A percentile compares a stretch with the other conserved stretches of the same genome.
phyloP scores from a whole-genome alignment of 2,113 vertebrate genomes.

The Todiramphus chloris region DNA sequence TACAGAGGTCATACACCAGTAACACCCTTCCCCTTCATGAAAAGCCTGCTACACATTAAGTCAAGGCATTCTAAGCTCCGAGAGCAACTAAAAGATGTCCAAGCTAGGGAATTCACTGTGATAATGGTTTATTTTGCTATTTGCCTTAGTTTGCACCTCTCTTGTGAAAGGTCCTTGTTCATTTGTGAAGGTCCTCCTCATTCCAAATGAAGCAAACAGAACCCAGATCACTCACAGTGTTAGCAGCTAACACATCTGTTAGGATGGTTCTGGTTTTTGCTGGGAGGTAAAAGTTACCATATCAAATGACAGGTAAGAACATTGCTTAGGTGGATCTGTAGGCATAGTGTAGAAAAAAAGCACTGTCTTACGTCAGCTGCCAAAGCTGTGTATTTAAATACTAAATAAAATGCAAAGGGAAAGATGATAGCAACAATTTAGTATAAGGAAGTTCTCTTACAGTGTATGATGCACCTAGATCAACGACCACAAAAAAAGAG shows the following conservation, averaged over 20 bases:
- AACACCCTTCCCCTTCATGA: accelerated
- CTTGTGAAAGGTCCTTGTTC: background rate
- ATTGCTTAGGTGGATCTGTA: background rate
- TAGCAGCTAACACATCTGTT: background rate
- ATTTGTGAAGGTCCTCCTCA: background rate
- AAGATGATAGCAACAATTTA: background rate
- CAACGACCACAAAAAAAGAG: background rate
- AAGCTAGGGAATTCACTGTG: background rate
- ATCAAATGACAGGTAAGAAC: background rate
- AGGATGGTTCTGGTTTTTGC: background rate
- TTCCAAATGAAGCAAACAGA: background rate
- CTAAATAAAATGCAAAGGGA: background rate
- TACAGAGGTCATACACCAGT: background rate
- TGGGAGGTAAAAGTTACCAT: background rate
- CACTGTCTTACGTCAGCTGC: background rate
- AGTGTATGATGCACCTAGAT: background rate
- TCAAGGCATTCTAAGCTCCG: background rate
- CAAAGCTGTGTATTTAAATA: background rate
- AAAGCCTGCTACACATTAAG: background rate
- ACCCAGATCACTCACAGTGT: background rate
- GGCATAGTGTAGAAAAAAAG: background rate
- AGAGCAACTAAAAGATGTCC: background rate
- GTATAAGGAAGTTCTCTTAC: background rate
- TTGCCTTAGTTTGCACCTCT: background rate
- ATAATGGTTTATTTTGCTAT: background rate